Evolutionary conservation across 2,797 vertebrate species (phyloP), one percentile per base, ranked within the genome.

Genomic region (Gallinago solitaria): DNA sequence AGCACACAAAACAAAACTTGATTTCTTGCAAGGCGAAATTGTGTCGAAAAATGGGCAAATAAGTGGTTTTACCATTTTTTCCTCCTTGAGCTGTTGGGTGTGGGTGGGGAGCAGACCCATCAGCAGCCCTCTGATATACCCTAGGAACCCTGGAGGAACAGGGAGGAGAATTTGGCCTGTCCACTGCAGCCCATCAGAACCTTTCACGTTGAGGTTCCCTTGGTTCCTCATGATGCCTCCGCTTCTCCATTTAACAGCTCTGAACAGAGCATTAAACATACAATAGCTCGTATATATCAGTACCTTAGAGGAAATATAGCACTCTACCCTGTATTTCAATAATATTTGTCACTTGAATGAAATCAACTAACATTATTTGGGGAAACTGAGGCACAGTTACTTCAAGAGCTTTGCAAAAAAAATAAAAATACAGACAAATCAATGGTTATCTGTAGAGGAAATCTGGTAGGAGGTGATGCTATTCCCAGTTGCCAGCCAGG

Each of bases 141-240:
- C 21, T 24, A 63, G 27, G 28, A 78, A 8, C 4, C 6, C n/a
- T 1, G 1, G 54, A 71, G 2, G 3, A 75, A 54, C 0, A 0
- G 9, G 16, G 17, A 84, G 30, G 17, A 81, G 16, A 88, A 73
- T 54, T 50, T 48, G 33, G 7, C 39, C 69, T 2, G 0, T 37
- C 16, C 28, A 27, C 16, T 56, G 50, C 21, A 39, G 16, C 23
- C 23, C 21, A 18, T 8, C 20, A 11, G 77, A 83, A 30, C 8
- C 9, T 57, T 47, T 60, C 20, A 16, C 5, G 15, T 3, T 51
- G 51, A 70, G 1, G 35, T 63, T 9, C 6, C 25, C 16, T 6
- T 15, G 15, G 19, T 50, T 12, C 23, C 15, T 50, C 45, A 43
- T 54, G 15, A 43, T 6, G 13, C 21, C 5, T 79, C 67, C 79